Percentiles rank a stretch among this genome's conserved stretches.
These are phyloP conservation scores for Oreocharis arfaki DNA, from an alignment of 2,113 vertebrate species.

Conservation along the genomic window DNA sequence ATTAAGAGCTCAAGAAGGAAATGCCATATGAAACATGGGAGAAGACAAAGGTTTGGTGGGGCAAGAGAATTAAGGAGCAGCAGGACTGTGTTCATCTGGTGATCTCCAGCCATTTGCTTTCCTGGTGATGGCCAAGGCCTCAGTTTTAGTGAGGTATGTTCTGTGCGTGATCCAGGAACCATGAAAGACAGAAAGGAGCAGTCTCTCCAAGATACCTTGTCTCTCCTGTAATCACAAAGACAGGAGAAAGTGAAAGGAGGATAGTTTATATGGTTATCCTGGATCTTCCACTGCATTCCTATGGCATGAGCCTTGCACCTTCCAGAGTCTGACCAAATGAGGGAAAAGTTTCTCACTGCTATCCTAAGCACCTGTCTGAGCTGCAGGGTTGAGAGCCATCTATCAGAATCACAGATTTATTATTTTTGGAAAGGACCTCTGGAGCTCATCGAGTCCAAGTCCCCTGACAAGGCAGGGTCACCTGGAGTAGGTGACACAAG, in stretches of 20 bases:
- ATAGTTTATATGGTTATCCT: background rate
- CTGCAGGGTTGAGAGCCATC: fast-evolving
- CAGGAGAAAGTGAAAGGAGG: background rate
- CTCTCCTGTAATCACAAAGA: background rate
- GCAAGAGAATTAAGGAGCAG: background rate
- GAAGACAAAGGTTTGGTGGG: background rate
- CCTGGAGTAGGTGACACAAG: background rate
- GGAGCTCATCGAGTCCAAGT: background rate
- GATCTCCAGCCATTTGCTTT: background rate
- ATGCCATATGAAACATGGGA: background rate
- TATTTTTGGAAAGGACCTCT: background rate
- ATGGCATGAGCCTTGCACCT: background rate
- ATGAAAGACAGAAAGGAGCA: background rate
- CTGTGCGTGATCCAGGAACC: background rate
- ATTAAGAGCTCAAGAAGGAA: background rate
- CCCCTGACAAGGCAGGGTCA: background rate
- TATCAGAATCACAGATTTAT: background rate
- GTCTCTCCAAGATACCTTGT: background rate
- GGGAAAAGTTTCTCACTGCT: background rate
- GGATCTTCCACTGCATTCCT: background rate
- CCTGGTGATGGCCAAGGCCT: background rate
- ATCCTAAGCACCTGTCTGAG: background rate
- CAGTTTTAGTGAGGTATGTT: background rate
- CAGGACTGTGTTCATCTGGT: background rate
- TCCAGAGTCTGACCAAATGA: background rate